Conservation (phyloP, 2,888 invertebrate species). For the Monochamus alternatus region DNA sequence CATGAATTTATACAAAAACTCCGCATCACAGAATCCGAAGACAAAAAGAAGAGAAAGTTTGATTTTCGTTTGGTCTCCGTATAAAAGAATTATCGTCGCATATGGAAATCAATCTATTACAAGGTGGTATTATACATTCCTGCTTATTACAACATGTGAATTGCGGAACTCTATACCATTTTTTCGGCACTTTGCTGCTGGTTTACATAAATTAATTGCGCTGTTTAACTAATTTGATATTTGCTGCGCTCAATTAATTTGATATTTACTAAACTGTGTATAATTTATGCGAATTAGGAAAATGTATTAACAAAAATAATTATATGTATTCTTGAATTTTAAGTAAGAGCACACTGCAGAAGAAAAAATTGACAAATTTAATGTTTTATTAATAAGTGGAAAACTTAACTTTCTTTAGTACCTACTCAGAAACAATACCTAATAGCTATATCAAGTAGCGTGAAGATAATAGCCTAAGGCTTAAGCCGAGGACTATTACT, state of each 20-base stretch:
- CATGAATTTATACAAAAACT: too few relatives aligned
- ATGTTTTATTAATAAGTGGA: too few relatives aligned
- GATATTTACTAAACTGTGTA: not conserved
- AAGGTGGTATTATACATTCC: conserved; percentile 1
- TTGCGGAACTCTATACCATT: conserved; percentile 2
- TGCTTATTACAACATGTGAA: conserved; percentile 15
- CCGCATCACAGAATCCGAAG: too few relatives aligned
- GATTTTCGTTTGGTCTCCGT: not conserved
- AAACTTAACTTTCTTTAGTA: too few relatives aligned
- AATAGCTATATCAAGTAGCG: too few relatives aligned
- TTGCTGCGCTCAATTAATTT: too few relatives aligned
- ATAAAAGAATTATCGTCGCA: conserved; percentile 1
- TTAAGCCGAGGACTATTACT: too few relatives aligned
- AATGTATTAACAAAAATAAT: not conserved
- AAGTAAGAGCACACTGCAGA: too few relatives aligned
- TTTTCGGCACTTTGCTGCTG: conserved; percentile 15
- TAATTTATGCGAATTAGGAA: conserved; percentile 23
- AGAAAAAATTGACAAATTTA: too few relatives aligned
- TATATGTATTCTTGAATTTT: not conserved
- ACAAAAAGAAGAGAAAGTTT: conserved; percentile 1
- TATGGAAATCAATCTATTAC: conserved; percentile 16
- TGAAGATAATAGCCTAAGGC: too few relatives aligned
- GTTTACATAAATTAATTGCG: conserved; percentile 14
- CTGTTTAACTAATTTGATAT: not conserved
- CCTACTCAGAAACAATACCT: too few relatives aligned